A percentile compares a stretch with the other conserved stretches of the same genome.
Conservation (phyloP, 2,797 vertebrate genomes). For the Phataginus tetradactyla region DNA sequence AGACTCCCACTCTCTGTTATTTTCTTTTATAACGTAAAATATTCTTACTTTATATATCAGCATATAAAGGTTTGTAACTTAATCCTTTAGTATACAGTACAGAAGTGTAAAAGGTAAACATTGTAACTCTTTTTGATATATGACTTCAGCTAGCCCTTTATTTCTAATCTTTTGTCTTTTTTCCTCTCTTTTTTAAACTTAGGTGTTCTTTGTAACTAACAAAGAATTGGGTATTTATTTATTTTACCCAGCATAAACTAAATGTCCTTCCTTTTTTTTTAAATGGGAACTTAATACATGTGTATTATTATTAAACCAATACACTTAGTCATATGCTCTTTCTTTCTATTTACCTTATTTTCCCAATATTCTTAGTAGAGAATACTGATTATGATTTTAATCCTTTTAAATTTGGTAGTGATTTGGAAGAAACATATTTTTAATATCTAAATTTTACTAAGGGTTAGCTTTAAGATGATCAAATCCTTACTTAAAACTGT, state of each 20-base stretch:
- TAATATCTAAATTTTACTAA: conserved; percentile 14
- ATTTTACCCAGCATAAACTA: neutral
- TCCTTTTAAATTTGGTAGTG: neutral
- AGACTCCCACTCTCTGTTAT: neutral
- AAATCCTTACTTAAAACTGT: neutral
- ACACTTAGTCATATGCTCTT: neutral
- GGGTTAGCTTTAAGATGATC: neutral
- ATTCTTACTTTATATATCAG: neutral
- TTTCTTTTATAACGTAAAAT: neutral
- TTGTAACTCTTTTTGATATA: neutral
- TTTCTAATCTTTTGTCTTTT: neutral
- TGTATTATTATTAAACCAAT: neutral
- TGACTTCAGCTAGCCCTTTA: neutral
- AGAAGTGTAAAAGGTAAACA: neutral
- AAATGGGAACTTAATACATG: neutral
- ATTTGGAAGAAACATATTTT: neutral
- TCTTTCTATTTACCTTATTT: neutral
- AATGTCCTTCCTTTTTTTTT: neutral
- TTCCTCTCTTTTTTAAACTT: neutral
- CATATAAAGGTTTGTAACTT: neutral
- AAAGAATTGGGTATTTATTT: neutral
- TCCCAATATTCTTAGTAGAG: neutral
- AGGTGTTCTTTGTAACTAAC: neutral
- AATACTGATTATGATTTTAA: neutral
- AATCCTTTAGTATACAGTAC: neutral